Evolutionary conservation across 2,113 vertebrate species (phyloP), one percentile per base, ranked within the genome.

Genomic region (Poecilia latipinna): DNA sequence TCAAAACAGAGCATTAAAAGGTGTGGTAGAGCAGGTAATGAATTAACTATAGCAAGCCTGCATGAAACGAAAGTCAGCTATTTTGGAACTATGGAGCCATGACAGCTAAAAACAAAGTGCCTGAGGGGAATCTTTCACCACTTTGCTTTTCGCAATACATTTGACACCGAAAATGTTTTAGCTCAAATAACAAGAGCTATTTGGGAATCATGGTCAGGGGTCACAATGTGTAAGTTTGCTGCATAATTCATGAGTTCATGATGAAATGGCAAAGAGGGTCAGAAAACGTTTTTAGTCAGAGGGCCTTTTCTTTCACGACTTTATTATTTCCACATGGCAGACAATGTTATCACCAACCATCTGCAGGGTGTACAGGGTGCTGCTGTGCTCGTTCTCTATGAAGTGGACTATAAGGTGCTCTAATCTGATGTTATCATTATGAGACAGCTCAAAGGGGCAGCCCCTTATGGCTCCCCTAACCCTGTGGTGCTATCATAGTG

Each of bases 131-230:
- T 96, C 94, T 96, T 95, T 95, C 87, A 94, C 86, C 94, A 94
- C 91, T 95, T 94, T 93, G 91, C 94, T 95, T 97, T 95, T 74
- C 92, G 88, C 81, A 95, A 95, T 96, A 94, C 95, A 93, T 96
- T 96, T 96, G 95, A 98, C 96, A 96, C 91, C 89, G 94, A 96
- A 96, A 97, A 96, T 96, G 94, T 97, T 98, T 98, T 97, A 96
- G 94, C 96, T 95, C 95, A 96, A 97, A 98, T 96, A 97, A 97
- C 96, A 95, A 94, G 94, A 96, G 93, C 94, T 96, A 94, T 95
- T 97, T 97, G 96, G 95, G 95, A 96, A 95, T 95, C 95, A 94
- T 95, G 87, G 92, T 95, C 93, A 89, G 91, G 89, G 93, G 92
- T 94, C 94, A 93, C 91, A 93, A 90, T 93, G 91, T 95, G 91